A percentile compares a stretch with the other conserved stretches of the same genome.
Evolutionary conservation across 2,113 vertebrate species (phyloP).

Genomic region (Sarotherodon lohbergeri): DNA sequence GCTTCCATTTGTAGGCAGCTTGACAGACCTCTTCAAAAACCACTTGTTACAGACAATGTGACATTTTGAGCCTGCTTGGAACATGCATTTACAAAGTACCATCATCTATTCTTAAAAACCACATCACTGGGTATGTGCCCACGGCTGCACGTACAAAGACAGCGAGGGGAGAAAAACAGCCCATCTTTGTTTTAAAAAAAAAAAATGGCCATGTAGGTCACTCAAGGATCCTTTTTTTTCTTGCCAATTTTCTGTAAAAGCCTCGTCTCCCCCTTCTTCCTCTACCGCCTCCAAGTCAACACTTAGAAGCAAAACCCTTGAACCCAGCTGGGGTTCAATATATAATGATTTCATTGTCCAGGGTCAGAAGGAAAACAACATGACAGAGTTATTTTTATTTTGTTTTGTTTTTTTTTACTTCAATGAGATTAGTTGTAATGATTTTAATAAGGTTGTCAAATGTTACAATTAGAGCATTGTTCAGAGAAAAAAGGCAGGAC

Average conservation of each 20-base stretch:
- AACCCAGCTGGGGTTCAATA: background rate
- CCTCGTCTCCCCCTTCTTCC: background rate
- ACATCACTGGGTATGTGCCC: background rate
- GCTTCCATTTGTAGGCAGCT: background rate
- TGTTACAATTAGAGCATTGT: background rate
- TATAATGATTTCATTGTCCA: background rate
- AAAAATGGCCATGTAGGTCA: background rate
- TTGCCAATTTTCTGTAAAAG: background rate
- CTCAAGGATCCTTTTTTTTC: background rate
- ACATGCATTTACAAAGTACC: background rate
- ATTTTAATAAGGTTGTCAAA: background rate
- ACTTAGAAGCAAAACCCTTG: background rate
- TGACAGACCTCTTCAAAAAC: background rate
- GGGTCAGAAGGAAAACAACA: background rate
- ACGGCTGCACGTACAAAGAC: background rate
- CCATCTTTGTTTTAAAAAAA: background rate
- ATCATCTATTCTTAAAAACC: background rate
- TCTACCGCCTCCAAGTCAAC: background rate
- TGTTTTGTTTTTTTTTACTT: rapidly evolving
- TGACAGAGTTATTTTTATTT: background rate
- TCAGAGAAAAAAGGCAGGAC: background rate
- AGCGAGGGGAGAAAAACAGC: background rate
- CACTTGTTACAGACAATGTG: background rate
- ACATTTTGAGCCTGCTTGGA: background rate
- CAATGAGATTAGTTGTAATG: background rate